Evolutionary conservation across 2,888 invertebrate species (phyloP).

Genomic region (Noctua janthina): DNA sequence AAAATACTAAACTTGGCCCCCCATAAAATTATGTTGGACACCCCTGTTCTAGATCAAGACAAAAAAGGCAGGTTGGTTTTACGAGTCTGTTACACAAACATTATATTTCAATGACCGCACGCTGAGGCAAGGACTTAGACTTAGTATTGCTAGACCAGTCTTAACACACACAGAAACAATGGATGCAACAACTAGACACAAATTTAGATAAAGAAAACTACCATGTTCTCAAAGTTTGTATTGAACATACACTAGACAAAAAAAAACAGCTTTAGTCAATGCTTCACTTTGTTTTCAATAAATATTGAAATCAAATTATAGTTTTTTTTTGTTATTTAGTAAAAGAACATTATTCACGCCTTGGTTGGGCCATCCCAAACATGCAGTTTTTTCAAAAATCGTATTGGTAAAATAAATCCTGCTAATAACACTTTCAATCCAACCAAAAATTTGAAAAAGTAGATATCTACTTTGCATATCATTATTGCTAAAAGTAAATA

Average conservation of each 20-base stretch:
- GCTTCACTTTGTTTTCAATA: background rate
- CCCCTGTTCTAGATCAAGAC: background rate
- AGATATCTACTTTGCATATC: background rate
- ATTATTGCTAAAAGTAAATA: conserved; percentile 22
- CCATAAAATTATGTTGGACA: too few relatives aligned
- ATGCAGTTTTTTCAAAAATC: background rate
- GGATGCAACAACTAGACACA: too few relatives aligned
- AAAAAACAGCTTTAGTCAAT: background rate
- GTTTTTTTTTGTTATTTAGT: background rate
- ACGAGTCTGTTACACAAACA: background rate
- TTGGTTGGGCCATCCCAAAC: background rate
- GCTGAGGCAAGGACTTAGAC: background rate
- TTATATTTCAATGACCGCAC: background rate
- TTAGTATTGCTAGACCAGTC: background rate
- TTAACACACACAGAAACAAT: background rate
- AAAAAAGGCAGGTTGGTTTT: background rate
- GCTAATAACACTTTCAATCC: background rate
- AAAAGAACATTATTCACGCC: background rate
- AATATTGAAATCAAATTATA: background rate
- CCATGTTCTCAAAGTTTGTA: background rate
- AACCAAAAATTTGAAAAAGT: conserved; percentile 1
- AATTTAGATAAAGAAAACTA: background rate
- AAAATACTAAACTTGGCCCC: too few relatives aligned
- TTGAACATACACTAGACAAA: background rate
- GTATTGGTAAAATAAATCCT: background rate